Percentiles rank a stretch among this genome's conserved stretches.
phyloP scores from a whole-genome alignment of 2,888 invertebrate genomes.

The Clostera curtula region DNA sequence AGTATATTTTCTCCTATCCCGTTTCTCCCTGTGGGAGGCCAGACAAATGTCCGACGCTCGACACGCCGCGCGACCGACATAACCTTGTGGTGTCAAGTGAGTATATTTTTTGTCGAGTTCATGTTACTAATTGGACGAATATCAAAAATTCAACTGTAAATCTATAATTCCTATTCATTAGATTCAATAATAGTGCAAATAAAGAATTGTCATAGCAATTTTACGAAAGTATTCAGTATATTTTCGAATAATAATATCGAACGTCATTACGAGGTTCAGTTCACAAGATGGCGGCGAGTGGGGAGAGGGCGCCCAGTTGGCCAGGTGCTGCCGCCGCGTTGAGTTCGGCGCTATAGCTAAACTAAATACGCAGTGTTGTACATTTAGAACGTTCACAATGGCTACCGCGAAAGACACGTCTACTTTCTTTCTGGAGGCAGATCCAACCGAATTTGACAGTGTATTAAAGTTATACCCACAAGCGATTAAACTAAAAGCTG shows the following conservation, averaged over 20 bases:
- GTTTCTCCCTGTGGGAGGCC: conserved; percentile 65
- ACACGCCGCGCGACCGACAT: conserved; percentile 62
- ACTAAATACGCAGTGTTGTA: conserved; percentile 75
- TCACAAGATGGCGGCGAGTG: conserved; percentile 72
- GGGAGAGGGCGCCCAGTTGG: conserved; percentile 74
- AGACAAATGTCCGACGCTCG: conserved; percentile 67
- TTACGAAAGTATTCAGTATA: conserved; percentile 38
- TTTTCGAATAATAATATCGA: conserved; percentile 65
- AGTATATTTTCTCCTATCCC: conserved; percentile 55
- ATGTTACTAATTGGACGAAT: conserved; percentile 17
- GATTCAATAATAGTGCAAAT: conserved; percentile 14
- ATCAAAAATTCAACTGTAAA: conserved; percentile 10
- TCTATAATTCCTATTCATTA: conserved; percentile 11
- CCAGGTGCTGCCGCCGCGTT: conserved; percentile 77
- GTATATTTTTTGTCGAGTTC: conserved; percentile 55
- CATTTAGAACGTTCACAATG: conserved; percentile 81
- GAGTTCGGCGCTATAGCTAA: conserved; percentile 74
- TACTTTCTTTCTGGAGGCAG: conserved; percentile 94
- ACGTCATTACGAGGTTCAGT: conserved; percentile 66
- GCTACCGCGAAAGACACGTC: conserved; percentile 92
- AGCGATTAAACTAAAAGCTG: conserved; percentile 92
- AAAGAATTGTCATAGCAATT: conserved; percentile 21
- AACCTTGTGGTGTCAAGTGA: conserved; percentile 68
- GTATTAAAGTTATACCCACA: conserved; percentile 93
- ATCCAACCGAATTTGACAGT: conserved; percentile 89